Evolutionary conservation across 2,113 vertebrate genomes (phyloP).

Genomic region (Seriola dumerili): DNA sequence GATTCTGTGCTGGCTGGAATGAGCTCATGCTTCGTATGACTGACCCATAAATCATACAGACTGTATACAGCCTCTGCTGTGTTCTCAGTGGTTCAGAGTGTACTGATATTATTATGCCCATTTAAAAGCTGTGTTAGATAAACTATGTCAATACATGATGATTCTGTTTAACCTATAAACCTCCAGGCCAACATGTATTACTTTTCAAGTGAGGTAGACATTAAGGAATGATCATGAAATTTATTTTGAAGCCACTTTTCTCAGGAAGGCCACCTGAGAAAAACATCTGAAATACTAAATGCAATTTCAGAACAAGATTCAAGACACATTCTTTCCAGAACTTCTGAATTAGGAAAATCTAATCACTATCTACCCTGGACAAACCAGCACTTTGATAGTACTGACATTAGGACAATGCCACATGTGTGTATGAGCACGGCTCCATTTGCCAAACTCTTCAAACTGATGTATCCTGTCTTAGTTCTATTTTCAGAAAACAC

Average conservation of each 20-base stretch:
- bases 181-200: neutral
- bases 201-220: constrained; percentile 29
- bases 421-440: constrained; percentile 17
- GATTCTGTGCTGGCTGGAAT: constrained; percentile 54
- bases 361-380: constrained; percentile 30
- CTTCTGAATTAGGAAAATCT: constrained; percentile 38
- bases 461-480: neutral
- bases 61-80: constrained; percentile 48
- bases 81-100: constrained; percentile 29
- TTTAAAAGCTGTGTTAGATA: constrained; percentile 41
- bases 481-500: constrained; percentile 19
- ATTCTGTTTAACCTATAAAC: constrained; percentile 28
- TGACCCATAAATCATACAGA: constrained; percentile 68
- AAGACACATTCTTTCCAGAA: constrained; percentile 21
- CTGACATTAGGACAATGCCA: neutral
- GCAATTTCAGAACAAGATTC: constrained; percentile 22
- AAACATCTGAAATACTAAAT: constrained; percentile 6
- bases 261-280: constrained; percentile 2
- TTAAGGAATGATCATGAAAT: constrained; percentile 32
- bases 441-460: constrained; percentile 1
- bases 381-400: constrained; percentile 4
- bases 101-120: constrained; percentile 5
- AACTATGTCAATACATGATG: constrained; percentile 14
- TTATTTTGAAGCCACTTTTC: constrained; percentile 33
- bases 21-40: constrained; percentile 73